A percentile compares a stretch with the other conserved stretches of the same genome.
phyloP scores from a whole-genome alignment of 1,140 invertebrate species.

The Sogatella furcifera region DNA sequence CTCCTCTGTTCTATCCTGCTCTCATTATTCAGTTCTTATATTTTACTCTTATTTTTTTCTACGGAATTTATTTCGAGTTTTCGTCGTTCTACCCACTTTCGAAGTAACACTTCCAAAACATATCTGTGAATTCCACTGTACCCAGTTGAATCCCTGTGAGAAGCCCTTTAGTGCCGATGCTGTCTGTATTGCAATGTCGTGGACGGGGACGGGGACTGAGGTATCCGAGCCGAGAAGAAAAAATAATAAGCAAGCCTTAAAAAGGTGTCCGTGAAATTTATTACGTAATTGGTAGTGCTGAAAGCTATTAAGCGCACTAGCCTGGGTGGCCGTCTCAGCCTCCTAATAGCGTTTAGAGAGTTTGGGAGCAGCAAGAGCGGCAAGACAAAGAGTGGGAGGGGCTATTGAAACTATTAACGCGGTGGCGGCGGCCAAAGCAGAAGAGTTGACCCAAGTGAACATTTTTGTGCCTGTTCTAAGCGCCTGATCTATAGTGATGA shows the following conservation, averaged over 20 bases:
- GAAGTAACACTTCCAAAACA: too few species aligned
- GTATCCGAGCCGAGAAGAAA: background rate
- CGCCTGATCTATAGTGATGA: background rate
- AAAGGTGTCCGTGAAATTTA: slow-evolving; percentile 10
- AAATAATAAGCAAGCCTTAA: slow-evolving; percentile 9
- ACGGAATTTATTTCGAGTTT: too few species aligned
- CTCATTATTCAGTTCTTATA: too few species aligned
- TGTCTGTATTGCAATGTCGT: background rate
- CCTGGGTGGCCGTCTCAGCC: background rate
- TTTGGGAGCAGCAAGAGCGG: background rate
- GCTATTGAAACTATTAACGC: slow-evolving; percentile 2
- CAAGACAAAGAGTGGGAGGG: too few species aligned
- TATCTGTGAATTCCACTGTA: too few species aligned
- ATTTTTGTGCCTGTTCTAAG: too few species aligned
- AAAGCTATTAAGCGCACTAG: slow-evolving; percentile 8
- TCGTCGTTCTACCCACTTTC: too few species aligned
- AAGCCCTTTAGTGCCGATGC: background rate
- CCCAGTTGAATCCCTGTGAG: too few species aligned
- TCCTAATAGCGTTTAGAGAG: background rate
- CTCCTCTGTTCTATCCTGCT: too few species aligned
- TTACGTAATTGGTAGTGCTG: slow-evolving; percentile 9
- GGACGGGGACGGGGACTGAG: background rate
- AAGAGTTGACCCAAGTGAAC: too few species aligned
- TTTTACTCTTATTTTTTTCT: too few species aligned
- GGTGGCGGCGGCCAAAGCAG: background rate